Evolutionary conservation across 2,113 vertebrate genomes (phyloP).

Genomic region (Anseranas semipalmata): DNA sequence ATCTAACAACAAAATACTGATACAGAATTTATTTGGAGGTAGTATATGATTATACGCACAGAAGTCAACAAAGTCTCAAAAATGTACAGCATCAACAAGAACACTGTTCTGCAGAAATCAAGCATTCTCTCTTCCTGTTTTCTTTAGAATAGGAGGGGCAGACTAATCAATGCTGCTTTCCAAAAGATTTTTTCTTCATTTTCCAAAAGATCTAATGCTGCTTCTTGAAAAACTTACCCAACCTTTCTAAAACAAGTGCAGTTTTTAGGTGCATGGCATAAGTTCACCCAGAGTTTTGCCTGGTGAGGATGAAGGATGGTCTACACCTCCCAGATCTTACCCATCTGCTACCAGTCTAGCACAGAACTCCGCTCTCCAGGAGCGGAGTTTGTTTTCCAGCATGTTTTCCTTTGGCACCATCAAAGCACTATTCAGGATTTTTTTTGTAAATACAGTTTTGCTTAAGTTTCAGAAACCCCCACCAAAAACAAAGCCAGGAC

Average conservation of each 20-base stretch:
- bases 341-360: background rate
- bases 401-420: background rate
- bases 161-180: background rate
- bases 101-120: background rate
- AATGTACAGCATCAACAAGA: background rate
- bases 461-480: background rate
- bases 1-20: background rate
- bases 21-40: background rate
- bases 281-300: background rate
- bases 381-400: background rate
- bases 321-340: background rate
- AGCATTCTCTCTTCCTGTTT: background rate
- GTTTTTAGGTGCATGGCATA: background rate
- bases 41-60: background rate
- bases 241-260: background rate
- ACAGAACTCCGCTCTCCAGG: background rate
- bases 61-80: background rate
- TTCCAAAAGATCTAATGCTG: background rate
- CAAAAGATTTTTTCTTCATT: background rate
- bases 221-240: background rate
- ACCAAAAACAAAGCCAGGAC: background rate
- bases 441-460: background rate
- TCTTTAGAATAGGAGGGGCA: background rate
- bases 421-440: background rate
- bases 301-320: background rate